These are phyloP conservation scores for Caenorhabditis japonica DNA, from an alignment of 2,888 invertebrate species.

Conservation along the genomic window DNA sequence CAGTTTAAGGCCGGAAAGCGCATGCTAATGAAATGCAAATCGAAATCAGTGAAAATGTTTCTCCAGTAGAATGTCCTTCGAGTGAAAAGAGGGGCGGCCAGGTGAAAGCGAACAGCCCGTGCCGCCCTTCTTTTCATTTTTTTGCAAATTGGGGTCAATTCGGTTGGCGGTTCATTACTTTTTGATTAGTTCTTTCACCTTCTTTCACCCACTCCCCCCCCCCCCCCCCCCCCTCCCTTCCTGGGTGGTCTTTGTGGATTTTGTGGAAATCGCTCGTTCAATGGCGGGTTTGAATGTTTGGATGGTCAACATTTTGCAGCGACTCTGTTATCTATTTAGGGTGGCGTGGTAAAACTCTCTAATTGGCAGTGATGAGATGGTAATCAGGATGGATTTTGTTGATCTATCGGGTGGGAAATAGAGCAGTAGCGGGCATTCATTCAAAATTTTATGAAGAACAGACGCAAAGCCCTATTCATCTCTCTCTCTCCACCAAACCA, in stretches of 20 bases:
- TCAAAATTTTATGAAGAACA: no score
- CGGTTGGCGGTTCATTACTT: slow-evolving; percentile 48
- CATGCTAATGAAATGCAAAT: slow-evolving; percentile 46
- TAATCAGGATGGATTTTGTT: no score
- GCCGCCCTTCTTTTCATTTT: slow-evolving; percentile 36
- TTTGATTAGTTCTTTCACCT: slow-evolving; percentile 37
- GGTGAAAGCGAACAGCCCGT: slow-evolving; percentile 36
- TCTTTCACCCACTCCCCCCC: no score
- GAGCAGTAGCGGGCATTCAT: no score
- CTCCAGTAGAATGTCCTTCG: slow-evolving; percentile 29
- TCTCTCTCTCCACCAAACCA: slow-evolving; percentile 2
- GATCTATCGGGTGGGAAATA: no score
- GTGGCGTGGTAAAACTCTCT: no score
- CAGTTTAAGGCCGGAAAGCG: slow-evolving; percentile 26
- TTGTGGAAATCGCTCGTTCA: slow-evolving; percentile 18
- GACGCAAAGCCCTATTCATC: not conserved
- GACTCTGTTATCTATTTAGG: not conserved
- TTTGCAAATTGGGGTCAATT: slow-evolving; percentile 37
- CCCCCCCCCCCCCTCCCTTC: no score
- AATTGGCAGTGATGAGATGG: no score
- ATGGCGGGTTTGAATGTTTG: slow-evolving; percentile 16
- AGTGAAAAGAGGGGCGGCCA: slow-evolving; percentile 21
- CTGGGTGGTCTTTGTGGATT: slow-evolving; percentile 34
- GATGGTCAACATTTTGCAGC: no score
- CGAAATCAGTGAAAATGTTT: slow-evolving; percentile 12